A percentile compares a stretch with the other conserved stretches of the same genome.
phyloP scores from a whole-genome alignment of 2,888 invertebrate genomes.

The Monopis laevigella region DNA sequence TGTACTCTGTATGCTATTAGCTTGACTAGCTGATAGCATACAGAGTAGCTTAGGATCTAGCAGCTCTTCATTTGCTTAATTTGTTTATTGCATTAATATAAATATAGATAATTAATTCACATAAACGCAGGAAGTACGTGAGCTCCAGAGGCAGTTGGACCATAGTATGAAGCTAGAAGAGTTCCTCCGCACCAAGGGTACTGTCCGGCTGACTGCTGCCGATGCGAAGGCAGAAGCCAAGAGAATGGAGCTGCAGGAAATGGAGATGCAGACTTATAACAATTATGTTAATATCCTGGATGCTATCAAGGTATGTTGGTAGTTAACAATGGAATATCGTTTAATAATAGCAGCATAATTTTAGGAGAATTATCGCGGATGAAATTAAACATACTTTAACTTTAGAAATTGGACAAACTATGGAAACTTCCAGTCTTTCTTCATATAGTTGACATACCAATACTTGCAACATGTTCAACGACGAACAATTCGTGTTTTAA shows the following conservation, averaged over 20 bases:
- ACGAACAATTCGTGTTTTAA: too few species aligned
- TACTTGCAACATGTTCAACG: too few species aligned
- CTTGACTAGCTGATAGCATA: too few species aligned
- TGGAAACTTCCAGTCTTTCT: too few species aligned
- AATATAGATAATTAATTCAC: too few species aligned
- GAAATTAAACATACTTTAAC: slow-evolving; percentile 9
- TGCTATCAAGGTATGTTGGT: slow-evolving; percentile 76
- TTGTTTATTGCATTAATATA: too few species aligned
- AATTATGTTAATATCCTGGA: slow-evolving; percentile 80
- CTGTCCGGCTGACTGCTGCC: slow-evolving; percentile 78
- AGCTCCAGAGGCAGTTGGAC: slow-evolving; percentile 85
- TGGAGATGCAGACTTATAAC: slow-evolving; percentile 75
- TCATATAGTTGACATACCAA: too few species aligned
- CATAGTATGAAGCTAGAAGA: slow-evolving; percentile 86
- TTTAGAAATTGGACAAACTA: not conserved
- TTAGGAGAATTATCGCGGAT: too few species aligned
- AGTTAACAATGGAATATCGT: too few species aligned
- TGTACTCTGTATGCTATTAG: slow-evolving; percentile 80
- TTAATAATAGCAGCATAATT: too few species aligned
- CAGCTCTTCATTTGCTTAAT: too few species aligned
- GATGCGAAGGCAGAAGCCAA: slow-evolving; percentile 79
- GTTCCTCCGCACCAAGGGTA: slow-evolving; percentile 86
- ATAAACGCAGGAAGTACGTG: slow-evolving; percentile 77
- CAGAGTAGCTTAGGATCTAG: too few species aligned
- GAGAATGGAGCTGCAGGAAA: slow-evolving; percentile 71